phyloP scores from a whole-genome alignment of 2,113 vertebrate species.

The Pagrus major region DNA sequence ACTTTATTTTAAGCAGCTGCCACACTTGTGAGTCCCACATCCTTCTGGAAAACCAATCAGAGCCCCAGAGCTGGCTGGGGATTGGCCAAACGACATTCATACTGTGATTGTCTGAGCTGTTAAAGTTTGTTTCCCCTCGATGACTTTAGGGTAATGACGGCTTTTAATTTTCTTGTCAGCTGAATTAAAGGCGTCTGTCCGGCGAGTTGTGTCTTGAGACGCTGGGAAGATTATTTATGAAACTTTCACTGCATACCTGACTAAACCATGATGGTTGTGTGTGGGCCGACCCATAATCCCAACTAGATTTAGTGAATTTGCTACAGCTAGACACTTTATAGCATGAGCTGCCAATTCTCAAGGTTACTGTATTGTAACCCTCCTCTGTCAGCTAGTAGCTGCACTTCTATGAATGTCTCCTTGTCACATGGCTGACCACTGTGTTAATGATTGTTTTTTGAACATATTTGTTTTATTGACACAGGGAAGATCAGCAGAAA shows the following conservation, averaged over 20 bases:
- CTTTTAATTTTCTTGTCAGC: constrained; percentile 79
- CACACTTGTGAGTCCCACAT: constrained; percentile 77
- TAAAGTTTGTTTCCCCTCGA: constrained; percentile 71
- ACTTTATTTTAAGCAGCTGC: constrained; percentile 85
- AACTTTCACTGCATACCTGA: constrained; percentile 71
- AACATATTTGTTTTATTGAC: neutral
- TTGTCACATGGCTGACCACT: neutral
- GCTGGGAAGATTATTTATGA: constrained; percentile 75
- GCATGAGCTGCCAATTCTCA: constrained; percentile 37
- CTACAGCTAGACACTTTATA: constrained; percentile 46
- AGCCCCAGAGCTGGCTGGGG: constrained; percentile 55
- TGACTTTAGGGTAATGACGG: constrained; percentile 72
- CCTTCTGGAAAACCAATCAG: constrained; percentile 83
- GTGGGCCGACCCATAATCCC: constrained; percentile 69
- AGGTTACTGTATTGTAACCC: constrained; percentile 23
- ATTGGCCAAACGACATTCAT: constrained; percentile 51
- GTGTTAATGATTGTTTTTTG: neutral
- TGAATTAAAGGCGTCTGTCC: constrained; percentile 70
- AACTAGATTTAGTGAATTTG: constrained; percentile 59
- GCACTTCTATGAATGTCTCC: neutral
- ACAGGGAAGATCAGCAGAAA: neutral
- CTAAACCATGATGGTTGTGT: constrained; percentile 71
- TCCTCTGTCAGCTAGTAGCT: constrained; percentile 25
- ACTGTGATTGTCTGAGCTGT: constrained; percentile 69
- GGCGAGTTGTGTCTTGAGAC: constrained; percentile 69